These are phyloP conservation scores for Exaiptasia diaphana DNA, from an alignment of 64 coral and sea anemone genomes.

Conservation along the genomic window DNA sequence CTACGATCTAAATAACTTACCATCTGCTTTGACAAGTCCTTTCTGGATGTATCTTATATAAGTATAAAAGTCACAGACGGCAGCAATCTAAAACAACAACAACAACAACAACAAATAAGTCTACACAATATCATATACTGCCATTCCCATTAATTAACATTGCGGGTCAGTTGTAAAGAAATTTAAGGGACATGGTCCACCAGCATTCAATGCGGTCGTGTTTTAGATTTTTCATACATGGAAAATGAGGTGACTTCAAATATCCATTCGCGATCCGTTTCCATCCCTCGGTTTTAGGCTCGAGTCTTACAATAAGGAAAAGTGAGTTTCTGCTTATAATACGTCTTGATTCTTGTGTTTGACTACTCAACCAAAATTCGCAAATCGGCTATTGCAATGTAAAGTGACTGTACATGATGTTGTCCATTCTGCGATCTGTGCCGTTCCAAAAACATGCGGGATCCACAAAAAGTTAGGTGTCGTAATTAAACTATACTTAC, in stretches of 20 bases:
- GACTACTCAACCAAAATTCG: no score
- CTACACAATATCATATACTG: not conserved
- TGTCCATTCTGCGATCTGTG: no score
- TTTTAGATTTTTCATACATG: not conserved
- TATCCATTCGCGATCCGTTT: not conserved
- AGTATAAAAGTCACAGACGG: slow-evolving; percentile 96
- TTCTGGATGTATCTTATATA: slow-evolving; percentile 90
- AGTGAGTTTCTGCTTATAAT: no score
- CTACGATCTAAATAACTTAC: slow-evolving; percentile 22
- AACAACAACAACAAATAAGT: not conserved
- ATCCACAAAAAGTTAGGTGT: no score
- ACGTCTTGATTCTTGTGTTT: no score
- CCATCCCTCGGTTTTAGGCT: no score
- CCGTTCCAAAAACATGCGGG: no score
- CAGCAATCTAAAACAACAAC: slow-evolving; percentile 60
- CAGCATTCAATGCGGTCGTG: no score
- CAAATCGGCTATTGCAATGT: no score
- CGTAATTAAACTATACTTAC: no score
- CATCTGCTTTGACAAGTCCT: slow-evolving; percentile 90
- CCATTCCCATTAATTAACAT: not conserved
- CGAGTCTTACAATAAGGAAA: no score
- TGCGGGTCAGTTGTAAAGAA: not conserved
- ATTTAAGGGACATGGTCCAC: not conserved
- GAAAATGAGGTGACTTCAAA: not conserved
- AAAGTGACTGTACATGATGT: no score